Percentiles rank a stretch among this genome's conserved stretches.
Evolutionary conservation across 2,797 vertebrate species (phyloP).

Genomic region (Sebastes miniatus): DNA sequence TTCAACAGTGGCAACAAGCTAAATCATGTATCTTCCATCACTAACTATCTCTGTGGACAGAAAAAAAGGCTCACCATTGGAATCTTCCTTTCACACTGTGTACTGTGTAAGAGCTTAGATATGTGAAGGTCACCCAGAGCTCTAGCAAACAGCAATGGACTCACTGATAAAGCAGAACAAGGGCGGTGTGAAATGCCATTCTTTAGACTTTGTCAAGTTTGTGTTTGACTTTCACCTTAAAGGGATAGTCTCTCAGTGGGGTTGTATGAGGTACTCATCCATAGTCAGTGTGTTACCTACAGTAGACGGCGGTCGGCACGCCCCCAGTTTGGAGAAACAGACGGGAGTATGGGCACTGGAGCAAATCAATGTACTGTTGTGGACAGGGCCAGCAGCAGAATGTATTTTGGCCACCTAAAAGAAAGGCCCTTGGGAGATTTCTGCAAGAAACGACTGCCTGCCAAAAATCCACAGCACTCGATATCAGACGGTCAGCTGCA

Average conservation of each 20-base stretch:
- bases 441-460: too few species aligned
- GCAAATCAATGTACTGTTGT: neutral
- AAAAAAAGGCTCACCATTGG: neutral
- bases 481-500: too few species aligned
- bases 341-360: neutral
- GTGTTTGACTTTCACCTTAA: constrained; percentile 49
- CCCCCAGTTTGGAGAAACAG: too few species aligned
- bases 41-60: neutral
- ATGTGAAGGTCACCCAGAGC: constrained; percentile 31
- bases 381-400: neutral
- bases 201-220: neutral
- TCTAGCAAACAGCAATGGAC: constrained; percentile 28
- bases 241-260: neutral
- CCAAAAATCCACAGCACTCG: too few species aligned
- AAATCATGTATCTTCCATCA: neutral
- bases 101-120: neutral
- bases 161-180: constrained; percentile 42
- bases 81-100: neutral
- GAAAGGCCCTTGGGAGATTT: too few species aligned
- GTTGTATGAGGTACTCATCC: neutral
- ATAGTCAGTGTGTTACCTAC: neutral
- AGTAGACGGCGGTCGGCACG: neutral
- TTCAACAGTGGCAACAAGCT: neutral
- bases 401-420: too few species aligned
- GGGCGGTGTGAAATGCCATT: constrained; percentile 24